phyloP scores from a whole-genome alignment of 35 echinoderm and acorn worm genomes.

The Strongylocentrotus purpuratus region DNA sequence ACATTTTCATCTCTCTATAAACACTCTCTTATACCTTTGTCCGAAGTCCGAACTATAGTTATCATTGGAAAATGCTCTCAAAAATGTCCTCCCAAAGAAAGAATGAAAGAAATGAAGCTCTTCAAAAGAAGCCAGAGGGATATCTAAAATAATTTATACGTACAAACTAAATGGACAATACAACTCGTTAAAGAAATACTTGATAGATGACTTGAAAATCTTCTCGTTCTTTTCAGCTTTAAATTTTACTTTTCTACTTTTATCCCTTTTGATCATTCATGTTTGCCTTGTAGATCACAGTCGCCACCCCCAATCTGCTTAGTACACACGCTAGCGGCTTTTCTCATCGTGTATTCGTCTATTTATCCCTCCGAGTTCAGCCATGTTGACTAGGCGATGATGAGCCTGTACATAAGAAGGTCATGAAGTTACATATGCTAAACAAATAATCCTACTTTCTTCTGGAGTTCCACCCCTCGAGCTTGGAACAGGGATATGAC shows the following conservation, averaged over 20 bases:
- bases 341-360: not conserved
- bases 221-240: not conserved
- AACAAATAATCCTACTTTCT: conserved; percentile 7
- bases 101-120: too few relatives aligned
- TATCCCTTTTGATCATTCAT: not conserved
- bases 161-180: too few relatives aligned
- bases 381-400: not conserved
- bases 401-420: conserved; percentile 7
- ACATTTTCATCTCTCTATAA: too few relatives aligned
- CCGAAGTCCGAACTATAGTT: too few relatives aligned
- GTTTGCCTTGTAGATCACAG: not conserved
- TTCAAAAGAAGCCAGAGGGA: too few relatives aligned
- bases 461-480: not conserved
- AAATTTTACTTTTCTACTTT: not conserved
- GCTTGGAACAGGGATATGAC: not conserved
- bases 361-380: not conserved
- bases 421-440: not conserved
- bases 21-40: too few relatives aligned
- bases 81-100: too few relatives aligned
- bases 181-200: too few relatives aligned
- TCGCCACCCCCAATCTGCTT: not conserved
- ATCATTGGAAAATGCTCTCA: too few relatives aligned
- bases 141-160: too few relatives aligned
- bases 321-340: not conserved
- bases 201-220: too few relatives aligned